phyloP scores from a whole-genome alignment of 1,140 invertebrate species.

The Holotrichia oblita region DNA sequence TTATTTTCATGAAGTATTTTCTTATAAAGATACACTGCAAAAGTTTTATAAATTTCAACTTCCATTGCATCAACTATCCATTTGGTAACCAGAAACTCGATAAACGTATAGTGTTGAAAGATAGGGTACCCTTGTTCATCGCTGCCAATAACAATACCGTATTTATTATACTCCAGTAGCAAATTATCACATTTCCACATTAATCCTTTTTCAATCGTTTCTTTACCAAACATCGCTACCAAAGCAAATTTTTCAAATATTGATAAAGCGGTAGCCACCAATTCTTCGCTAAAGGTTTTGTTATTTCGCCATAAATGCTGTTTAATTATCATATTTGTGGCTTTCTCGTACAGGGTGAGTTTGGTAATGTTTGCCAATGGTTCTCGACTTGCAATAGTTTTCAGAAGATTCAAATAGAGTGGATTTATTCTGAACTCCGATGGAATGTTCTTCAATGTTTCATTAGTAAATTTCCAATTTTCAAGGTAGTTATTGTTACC shows the following conservation, averaged over 20 bases:
- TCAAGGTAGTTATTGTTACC: not conserved
- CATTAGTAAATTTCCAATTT: not conserved
- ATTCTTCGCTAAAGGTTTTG: not conserved
- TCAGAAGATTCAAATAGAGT: not conserved
- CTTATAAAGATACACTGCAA: not conserved
- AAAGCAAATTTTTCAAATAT: not conserved
- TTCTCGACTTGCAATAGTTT: not conserved
- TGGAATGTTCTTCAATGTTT: not conserved
- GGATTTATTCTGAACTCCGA: not conserved
- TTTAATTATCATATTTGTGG: not conserved
- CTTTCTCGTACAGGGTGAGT: not conserved
- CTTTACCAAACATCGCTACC: not conserved
- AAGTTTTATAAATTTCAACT: not conserved
- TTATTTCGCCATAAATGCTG: not conserved
- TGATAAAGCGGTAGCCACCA: not conserved
- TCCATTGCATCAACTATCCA: not conserved
- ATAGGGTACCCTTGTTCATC: not conserved
- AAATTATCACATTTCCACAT: not conserved
- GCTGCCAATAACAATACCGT: not conserved
- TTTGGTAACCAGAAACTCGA: not conserved
- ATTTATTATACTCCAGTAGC: not conserved
- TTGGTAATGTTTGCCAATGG: not conserved
- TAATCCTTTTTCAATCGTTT: not conserved
- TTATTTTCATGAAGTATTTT: not conserved
- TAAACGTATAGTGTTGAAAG: not conserved